A percentile compares a stretch with the other conserved stretches of the same genome.
Conservation (phyloP, 1,140 invertebrate species). For the Heliconius nattereri region DNA sequence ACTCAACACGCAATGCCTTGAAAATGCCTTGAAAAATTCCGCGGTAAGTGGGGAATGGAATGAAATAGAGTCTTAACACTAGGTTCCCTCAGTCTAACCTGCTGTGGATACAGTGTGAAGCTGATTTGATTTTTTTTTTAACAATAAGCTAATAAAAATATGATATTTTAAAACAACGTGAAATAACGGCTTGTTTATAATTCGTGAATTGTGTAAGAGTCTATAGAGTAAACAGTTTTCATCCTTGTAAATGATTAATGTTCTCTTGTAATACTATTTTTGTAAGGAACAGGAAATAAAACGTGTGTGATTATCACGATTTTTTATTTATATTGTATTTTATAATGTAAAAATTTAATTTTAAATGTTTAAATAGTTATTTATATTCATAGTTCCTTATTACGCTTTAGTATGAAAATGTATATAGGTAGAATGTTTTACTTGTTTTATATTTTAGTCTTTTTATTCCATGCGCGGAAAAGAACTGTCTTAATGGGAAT, state of each 20-base stretch:
- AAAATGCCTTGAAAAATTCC: too few relatives aligned
- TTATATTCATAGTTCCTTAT: slow-evolving; percentile 2
- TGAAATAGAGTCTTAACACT: too few relatives aligned
- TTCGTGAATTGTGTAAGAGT: not conserved
- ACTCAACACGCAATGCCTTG: too few relatives aligned
- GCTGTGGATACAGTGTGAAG: too few relatives aligned
- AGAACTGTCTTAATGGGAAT: too few relatives aligned
- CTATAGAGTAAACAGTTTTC: slow-evolving; percentile 8
- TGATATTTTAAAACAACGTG: too few relatives aligned
- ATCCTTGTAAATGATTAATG: slow-evolving; percentile 31
- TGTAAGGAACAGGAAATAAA: slow-evolving; percentile 17
- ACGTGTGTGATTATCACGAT: slow-evolving; percentile 14
- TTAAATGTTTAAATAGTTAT: not conserved
- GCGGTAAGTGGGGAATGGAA: too few relatives aligned
- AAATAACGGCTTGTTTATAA: not conserved
- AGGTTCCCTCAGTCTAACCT: too few relatives aligned
- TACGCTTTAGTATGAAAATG: not conserved
- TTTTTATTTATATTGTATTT: slow-evolving; percentile 15
- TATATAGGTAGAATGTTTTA: not conserved
- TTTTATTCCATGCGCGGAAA: too few relatives aligned
- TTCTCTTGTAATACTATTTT: slow-evolving; percentile 5
- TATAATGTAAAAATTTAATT: not conserved
- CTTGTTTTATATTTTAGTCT: not conserved
- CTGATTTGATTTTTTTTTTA: too few relatives aligned
- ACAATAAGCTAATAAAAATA: too few relatives aligned